A percentile compares a stretch with the other conserved stretches of the same genome.
Evolutionary conservation across 2,113 vertebrate species (phyloP).

Genomic region (Myrmecobius fasciatus): DNA sequence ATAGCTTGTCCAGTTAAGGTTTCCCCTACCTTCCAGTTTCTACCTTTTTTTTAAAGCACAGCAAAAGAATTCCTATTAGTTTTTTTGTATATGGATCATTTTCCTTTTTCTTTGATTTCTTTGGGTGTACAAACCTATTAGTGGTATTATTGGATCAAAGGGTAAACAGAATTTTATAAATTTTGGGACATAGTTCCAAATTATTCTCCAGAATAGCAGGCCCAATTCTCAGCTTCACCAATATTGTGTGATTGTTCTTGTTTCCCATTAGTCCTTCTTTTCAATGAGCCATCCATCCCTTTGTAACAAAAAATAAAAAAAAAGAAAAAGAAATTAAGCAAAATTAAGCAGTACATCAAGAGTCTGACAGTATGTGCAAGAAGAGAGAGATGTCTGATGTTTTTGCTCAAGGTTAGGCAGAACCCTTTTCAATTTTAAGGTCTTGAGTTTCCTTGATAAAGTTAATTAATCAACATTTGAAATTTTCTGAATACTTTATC

Average conservation of each 20-base stretch:
- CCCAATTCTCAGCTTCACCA: not conserved
- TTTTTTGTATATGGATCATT: not conserved
- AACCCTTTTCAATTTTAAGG: not conserved
- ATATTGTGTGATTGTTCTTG: not conserved
- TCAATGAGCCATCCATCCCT: not conserved
- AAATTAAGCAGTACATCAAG: not conserved
- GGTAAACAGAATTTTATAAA: not conserved
- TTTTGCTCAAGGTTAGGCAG: not conserved
- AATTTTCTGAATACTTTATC: not conserved
- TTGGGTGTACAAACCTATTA: not conserved
- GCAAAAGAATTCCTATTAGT: not conserved
- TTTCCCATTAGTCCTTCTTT: not conserved
- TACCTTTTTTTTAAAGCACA: not conserved
- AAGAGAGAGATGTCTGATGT: not conserved
- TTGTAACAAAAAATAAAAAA: not conserved
- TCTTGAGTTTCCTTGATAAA: not conserved
- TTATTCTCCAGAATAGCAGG: not conserved
- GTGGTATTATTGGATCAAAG: not conserved
- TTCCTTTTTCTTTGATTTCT: not conserved
- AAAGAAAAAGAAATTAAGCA: not conserved
- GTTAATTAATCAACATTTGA: not conserved
- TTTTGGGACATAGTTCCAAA: not conserved
- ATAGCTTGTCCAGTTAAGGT: not conserved
- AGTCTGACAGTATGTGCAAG: not conserved
- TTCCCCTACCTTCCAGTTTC: not conserved